Conservation (phyloP, 1,140 invertebrate species). For the Lethrus apterus region DNA sequence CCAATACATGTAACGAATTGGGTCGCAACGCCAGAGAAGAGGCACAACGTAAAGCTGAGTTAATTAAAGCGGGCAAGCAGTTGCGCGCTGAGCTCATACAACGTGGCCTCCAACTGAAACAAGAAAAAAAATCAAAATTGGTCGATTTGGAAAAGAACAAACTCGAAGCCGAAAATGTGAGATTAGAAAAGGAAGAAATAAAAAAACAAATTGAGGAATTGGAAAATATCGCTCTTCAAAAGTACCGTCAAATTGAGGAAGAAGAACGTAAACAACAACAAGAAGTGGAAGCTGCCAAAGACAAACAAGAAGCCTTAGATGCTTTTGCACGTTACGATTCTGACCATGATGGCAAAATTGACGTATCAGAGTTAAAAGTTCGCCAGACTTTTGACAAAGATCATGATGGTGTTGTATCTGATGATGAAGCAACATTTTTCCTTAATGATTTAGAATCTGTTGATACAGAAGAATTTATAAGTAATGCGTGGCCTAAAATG, state of each 20-base stretch:
- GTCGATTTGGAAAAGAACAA: slow-evolving; percentile 66
- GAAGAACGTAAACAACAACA: slow-evolving; percentile 51
- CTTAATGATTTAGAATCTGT: slow-evolving; percentile 64
- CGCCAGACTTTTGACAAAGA: slow-evolving; percentile 79
- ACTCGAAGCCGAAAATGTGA: slow-evolving; percentile 63
- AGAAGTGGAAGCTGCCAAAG: slow-evolving; percentile 51
- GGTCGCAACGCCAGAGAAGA: slow-evolving; percentile 72
- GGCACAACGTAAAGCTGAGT: slow-evolving; percentile 60
- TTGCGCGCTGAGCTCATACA: slow-evolving; percentile 68
- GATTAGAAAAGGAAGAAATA: slow-evolving; percentile 62
- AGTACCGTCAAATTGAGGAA: slow-evolving; percentile 64
- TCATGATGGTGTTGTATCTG: slow-evolving; percentile 75
- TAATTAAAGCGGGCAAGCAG: slow-evolving; percentile 70
- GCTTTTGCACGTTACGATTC: slow-evolving; percentile 70
- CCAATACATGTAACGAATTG: slow-evolving; percentile 75
- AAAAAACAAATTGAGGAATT: slow-evolving; percentile 66
- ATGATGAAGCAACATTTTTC: slow-evolving; percentile 81
- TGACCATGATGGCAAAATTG: slow-evolving; percentile 68
- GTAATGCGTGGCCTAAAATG: slow-evolving; percentile 63
- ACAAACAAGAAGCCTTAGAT: slow-evolving; percentile 55
- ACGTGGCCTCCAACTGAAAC: slow-evolving; percentile 66
- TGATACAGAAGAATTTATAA: slow-evolving; percentile 61
- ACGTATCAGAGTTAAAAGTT: slow-evolving; percentile 69
- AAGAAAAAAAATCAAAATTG: slow-evolving; percentile 59
- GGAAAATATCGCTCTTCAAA: slow-evolving; percentile 69